Base-by-base conservation (phyloP, 2,113 vertebrate genomes). In the Salminus brasiliensis region DNA sequence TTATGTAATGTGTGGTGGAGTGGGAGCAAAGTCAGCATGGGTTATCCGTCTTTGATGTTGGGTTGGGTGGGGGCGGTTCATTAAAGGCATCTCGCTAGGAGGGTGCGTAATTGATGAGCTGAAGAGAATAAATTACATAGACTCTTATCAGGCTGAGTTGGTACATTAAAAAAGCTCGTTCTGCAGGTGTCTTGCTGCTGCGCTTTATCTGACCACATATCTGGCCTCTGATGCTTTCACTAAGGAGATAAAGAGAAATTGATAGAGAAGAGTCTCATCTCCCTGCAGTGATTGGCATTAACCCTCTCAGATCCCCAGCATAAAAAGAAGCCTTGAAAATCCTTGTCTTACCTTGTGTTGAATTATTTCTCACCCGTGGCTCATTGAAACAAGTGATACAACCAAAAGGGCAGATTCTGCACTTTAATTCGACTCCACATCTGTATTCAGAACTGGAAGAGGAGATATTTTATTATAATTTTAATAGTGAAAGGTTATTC, bases 31-130 rank as follows among this genome's bases (percentile, higher is more conserved):
- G 76, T 34, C 55, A 72, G 53, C 60, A 75, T 34, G 8, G 72
- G 72, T 78, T 69, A 78, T 86, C 81, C 45, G 72, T 82, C 63
- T 78, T 81, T 88, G 74, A 86, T 86, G 88, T 83, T 82, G 32
- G 5, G 59, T 66, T n/a, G n/a, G n/a, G n/a, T n/a, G n/a, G n/a
- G n/a, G 76, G 76, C 73, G 76, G 74, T 34, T 57, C 27, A 79
- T 88, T 74, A 47, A 76, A 84, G 86, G 81, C 41, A 43, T 45
- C 69, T 72, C 74, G 13, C 0, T 62, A 72, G 72, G 79, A 80
- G 68, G 55, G 39, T 59, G 83, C 79, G 82, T 43, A 78, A 85
- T 86, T 52, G 52, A 77, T n/a, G n/a, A 83, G 72, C 84, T 87
- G 83, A 86, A 83, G 86, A 82, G 78, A 13, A 30, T 36, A n/a